Conservation (phyloP, 2,888 invertebrate genomes). For the Cerastis leucographa region DNA sequence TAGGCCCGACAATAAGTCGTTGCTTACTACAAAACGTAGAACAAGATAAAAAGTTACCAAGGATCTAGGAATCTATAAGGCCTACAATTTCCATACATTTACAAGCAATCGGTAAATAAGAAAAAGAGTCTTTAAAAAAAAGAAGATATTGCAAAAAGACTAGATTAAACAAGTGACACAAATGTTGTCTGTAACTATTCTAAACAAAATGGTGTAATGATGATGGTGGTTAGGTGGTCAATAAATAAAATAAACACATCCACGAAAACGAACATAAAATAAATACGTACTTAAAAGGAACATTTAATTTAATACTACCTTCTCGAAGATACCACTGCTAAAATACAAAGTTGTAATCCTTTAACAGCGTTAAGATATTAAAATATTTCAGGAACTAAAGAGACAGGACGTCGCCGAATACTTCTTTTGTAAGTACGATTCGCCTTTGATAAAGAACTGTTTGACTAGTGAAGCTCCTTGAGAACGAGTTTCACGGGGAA, state of each 20-base stretch:
- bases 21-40: too few species aligned
- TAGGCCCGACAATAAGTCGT: too few species aligned
- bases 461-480: background rate
- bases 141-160: too few species aligned
- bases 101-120: too few species aligned
- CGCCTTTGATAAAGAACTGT: slow-evolving; percentile 9
- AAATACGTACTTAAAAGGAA: slow-evolving; percentile 4
- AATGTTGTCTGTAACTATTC: too few species aligned
- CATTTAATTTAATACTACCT: background rate
- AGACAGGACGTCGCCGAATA: slow-evolving; percentile 10
- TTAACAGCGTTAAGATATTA: slow-evolving; percentile 35
- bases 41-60: too few species aligned
- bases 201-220: too few species aligned
- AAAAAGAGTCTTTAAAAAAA: too few species aligned
- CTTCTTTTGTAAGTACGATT: background rate
- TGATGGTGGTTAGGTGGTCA: background rate
- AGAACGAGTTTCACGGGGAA: background rate
- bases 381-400: slow-evolving; percentile 14
- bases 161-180: too few species aligned
- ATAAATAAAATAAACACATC: background rate
- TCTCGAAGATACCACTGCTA: background rate
- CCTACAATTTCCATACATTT: too few species aligned
- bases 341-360: slow-evolving; percentile 15
- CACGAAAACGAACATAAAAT: background rate
- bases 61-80: too few species aligned